Conservation (phyloP, 2,113 vertebrate species). For the Muntiacus reevesi region DNA sequence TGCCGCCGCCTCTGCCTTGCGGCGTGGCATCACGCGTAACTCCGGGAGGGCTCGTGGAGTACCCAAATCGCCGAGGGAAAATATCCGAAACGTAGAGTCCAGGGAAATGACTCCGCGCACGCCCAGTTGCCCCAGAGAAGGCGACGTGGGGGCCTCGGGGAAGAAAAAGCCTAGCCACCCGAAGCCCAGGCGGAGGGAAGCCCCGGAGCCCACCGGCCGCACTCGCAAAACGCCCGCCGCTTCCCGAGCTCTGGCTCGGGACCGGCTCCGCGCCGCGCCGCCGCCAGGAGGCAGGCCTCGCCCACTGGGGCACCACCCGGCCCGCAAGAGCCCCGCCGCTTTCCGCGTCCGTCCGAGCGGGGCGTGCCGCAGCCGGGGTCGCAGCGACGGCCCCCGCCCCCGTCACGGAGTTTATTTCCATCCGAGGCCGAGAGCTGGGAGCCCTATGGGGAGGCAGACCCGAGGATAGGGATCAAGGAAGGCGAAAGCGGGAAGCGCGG, state of each 20-base stretch:
- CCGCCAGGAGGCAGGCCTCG: slow-evolving; percentile 62
- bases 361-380: too few species aligned
- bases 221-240: accelerated
- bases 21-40: accelerated
- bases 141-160: background rate
- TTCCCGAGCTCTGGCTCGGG: background rate
- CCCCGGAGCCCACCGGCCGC: accelerated
- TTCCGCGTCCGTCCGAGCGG: background rate
- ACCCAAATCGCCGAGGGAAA: background rate
- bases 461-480: accelerated
- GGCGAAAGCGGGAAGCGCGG: background rate
- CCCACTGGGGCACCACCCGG: background rate
- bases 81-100: background rate
- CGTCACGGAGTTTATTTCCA: background rate
- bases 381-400: accelerated
- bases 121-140: background rate
- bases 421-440: background rate
- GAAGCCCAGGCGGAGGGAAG: background rate
- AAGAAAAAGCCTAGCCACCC: background rate
- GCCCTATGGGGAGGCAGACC: background rate
- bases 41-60: background rate
- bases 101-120: too few species aligned
- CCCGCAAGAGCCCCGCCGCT: accelerated
- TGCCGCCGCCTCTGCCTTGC: background rate
- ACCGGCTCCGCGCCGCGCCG: background rate